Base-by-base conservation (phyloP, 1,140 invertebrate species). In the Drosophila nasuta region DNA sequence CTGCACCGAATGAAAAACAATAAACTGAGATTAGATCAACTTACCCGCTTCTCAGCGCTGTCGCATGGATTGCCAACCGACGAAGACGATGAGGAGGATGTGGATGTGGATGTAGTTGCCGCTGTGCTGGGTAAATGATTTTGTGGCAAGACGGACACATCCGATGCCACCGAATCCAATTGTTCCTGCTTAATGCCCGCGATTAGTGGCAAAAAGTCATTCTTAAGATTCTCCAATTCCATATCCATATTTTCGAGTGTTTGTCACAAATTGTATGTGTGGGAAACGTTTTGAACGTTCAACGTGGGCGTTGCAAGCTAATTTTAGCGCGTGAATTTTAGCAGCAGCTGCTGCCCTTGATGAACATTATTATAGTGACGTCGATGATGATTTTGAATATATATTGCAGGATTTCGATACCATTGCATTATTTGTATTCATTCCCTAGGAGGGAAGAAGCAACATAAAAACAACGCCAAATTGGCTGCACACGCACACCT, bases 31-130 rank as follows among this genome's bases (percentile, higher is more conserved):
- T 52, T 2, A n/a, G 57, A 43, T 56, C 49, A 49, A 75, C 91
- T 92, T 89, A 92, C 91, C 79, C 91, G 71, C 75, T 92, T 92
- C 28, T 92, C 91, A 13, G 89, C 91, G 51, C 91, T 92, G 58
- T 92, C 91, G 63, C 91, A 92, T 30, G 91, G 88, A 81, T 92
- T 92, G 6, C 90, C 82, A 70, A 91, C 59, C 3, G 83, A 90
- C 1, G 89, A 91, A 7, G 89, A 74, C 5, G 85, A 87, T 11
- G 79, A 81, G 4, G 89, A 89, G 30, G 86, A 91, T 52, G 87
- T 86, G 35, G 86, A 91, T 52, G 87, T 86, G 17, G 81, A 82
- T 11, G 89, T 86, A 11, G 91, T 89, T 3, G 88, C 74, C 41
- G 91, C 78, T 38, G 78, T 45, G 62, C 58, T 67, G 5, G 78